Percentiles rank a stretch among this genome's conserved stretches.
phyloP scores from a whole-genome alignment of 2,113 vertebrate genomes.

The Syrmaticus mikado region DNA sequence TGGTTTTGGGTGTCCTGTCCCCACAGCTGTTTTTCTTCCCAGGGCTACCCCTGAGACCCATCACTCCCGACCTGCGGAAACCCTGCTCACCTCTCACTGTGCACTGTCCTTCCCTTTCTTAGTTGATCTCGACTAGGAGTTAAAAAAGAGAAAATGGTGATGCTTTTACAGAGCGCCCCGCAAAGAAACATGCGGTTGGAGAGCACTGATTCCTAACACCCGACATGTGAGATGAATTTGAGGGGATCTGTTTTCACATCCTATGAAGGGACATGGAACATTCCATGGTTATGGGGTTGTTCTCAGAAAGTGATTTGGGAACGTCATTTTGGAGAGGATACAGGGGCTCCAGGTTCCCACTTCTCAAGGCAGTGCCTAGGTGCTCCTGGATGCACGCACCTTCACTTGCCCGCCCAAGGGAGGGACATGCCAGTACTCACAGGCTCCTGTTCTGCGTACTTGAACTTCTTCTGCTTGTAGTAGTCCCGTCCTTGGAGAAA shows the following conservation, averaged over 20 bases:
- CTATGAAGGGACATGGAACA: not conserved
- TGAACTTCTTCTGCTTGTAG: constrained; percentile 98
- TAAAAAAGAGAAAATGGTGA: constrained; percentile 11
- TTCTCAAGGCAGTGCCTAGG: not conserved
- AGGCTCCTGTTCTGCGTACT: constrained; percentile 78
- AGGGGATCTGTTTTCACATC: not conserved
- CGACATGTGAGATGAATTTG: not conserved
- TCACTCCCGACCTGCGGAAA: not conserved
- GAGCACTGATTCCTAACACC: not conserved
- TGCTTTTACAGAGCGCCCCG: not conserved
- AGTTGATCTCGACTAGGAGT: not conserved
- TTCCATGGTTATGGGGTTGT: fast-evolving
- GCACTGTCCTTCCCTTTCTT: constrained; percentile 54
- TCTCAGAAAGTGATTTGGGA: not conserved
- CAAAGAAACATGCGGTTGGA: not conserved
- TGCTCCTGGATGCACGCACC: not conserved
- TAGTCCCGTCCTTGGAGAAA: constrained; percentile 90
- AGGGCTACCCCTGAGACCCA: not conserved
- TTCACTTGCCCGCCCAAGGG: not conserved
- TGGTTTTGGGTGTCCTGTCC: not conserved
- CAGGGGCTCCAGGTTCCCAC: not conserved
- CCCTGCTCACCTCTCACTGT: constrained; percentile 43
- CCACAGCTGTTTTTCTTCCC: not conserved
- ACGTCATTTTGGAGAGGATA: not conserved
- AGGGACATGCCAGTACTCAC: constrained; percentile 43